Conservation (phyloP, 2,113 vertebrate genomes). For the Acrocephalus kingi region DNA sequence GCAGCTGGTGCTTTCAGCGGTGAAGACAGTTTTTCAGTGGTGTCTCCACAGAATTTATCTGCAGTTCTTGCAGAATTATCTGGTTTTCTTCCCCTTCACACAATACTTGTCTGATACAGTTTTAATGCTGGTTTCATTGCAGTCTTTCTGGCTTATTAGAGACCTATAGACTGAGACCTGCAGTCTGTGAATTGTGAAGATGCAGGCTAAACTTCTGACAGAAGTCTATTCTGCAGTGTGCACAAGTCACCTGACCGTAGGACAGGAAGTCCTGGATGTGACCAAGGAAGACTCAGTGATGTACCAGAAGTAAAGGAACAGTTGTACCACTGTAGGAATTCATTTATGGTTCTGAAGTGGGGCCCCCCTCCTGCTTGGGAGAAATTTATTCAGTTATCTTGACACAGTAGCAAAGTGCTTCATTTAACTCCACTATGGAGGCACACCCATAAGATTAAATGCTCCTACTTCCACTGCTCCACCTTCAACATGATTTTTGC, state of each 20-base stretch:
- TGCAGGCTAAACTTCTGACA: background rate
- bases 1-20: background rate
- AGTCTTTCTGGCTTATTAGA: background rate
- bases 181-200: background rate
- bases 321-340: background rate
- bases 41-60: background rate
- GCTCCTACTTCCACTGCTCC: background rate
- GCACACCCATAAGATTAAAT: background rate
- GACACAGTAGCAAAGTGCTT: background rate
- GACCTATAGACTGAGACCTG: background rate
- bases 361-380: background rate
- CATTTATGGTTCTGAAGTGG: background rate
- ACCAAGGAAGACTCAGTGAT: background rate
- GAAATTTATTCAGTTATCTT: background rate
- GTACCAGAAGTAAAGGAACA: background rate
- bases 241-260: fast-evolving
- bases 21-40: background rate
- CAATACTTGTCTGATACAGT: background rate
- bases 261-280: background rate
- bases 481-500: background rate
- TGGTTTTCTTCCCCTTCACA: background rate
- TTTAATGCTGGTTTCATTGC: background rate
- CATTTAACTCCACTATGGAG: background rate
- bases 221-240: background rate
- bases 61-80: background rate